Evolutionary conservation across 2,888 invertebrate species (phyloP), one percentile per base, ranked within the genome.

Genomic region (Junonia oenone): DNA sequence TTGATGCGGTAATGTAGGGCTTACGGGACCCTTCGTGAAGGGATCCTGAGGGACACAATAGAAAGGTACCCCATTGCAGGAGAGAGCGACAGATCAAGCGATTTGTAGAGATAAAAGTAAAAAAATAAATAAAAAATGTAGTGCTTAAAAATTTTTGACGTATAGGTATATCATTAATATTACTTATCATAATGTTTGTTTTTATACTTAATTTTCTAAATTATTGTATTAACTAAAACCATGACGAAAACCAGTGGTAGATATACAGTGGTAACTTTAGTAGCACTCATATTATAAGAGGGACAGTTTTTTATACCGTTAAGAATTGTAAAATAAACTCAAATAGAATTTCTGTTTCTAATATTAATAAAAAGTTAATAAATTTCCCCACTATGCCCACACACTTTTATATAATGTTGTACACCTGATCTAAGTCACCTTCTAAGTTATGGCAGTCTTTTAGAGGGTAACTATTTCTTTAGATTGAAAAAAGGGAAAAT

Each of bases 1-100:
- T 82, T 78, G 75, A 78, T 77, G 78, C 72, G 78, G 77, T 78
- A 76, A 73, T 76, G 76, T 75, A 74, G 69, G 71, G 73, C 72
- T 72, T 73, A 68, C 69, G 69, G 57, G 65, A 64, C 67, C 69
- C 72, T 72, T 68, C 58, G 66, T 49, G 17, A 19, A 59, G 63
- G 68, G 58, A 62, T 53, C 61, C 64, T 63, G 65, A 57, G 68
- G 71, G 71, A 69, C 55, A 45, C 49, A 58, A 57, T 29, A 38
- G 59, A 58, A 26, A 54, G 64, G 61, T 58, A 55, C 46, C 56
- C 64, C 59, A 68, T 53, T 63, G 64, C 45, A 22, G 40, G 58
- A 52, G 55, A 43, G 14, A 59, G 55, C 59, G 59, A 4, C 22
- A 26, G 29, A 58, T 40, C 35, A 38, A 53, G 56, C 50, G 56